A percentile compares a stretch with the other conserved stretches of the same genome.
phyloP scores from a whole-genome alignment of 1,140 invertebrate species.

The Anagrus nilaparvatae region DNA sequence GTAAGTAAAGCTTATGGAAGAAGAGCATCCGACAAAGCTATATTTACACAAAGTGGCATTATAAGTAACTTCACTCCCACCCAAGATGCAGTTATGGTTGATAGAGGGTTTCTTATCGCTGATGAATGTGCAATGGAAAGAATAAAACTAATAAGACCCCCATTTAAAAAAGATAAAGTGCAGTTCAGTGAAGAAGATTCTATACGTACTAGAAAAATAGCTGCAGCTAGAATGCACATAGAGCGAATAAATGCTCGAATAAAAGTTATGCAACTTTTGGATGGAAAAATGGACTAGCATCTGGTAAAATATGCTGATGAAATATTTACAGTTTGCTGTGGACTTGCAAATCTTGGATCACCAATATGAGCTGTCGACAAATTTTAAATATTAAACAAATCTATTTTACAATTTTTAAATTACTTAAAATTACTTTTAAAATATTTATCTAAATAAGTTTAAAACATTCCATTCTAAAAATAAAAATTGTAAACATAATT shows the following conservation, averaged over 20 bases:
- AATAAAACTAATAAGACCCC: slow-evolving; percentile 6
- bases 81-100: too few species aligned
- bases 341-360: slow-evolving; percentile 9
- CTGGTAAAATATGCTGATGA: slow-evolving; percentile 6
- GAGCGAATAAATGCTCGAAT: slow-evolving; percentile 13
- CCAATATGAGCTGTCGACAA: slow-evolving; percentile 10
- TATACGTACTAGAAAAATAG: slow-evolving; percentile 2
- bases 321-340: slow-evolving; percentile 15
- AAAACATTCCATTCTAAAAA: too few species aligned
- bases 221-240: slow-evolving; percentile 12
- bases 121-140: not conserved
- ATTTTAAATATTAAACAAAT: too few species aligned
- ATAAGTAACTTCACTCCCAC: slow-evolving; percentile 2
- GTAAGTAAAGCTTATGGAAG: slow-evolving; percentile 22
- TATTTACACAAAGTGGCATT: slow-evolving; percentile 19
- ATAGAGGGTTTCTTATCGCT: not conserved
- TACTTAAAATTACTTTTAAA: too few species aligned
- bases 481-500: too few species aligned
- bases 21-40: slow-evolving; percentile 20
- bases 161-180: slow-evolving; percentile 5
- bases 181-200: slow-evolving; percentile 4
- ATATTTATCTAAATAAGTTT: too few species aligned
- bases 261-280: slow-evolving; percentile 8
- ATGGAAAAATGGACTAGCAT: slow-evolving; percentile 8
- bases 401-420: too few species aligned